Evolutionary conservation across 1,140 invertebrate species (phyloP).

Genomic region (Atta texana): DNA sequence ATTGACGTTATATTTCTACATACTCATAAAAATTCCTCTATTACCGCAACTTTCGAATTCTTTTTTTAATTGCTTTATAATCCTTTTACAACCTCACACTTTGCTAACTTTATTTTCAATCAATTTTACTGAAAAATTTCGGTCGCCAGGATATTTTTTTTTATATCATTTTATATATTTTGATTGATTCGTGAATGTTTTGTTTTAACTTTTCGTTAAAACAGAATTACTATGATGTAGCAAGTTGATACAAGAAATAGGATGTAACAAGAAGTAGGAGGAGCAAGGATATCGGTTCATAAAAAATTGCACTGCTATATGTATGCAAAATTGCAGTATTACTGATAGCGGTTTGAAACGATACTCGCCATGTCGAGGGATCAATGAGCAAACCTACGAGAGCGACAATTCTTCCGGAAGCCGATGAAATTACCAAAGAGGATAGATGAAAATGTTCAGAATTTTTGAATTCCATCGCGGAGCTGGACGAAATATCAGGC

Average conservation of each 20-base stretch:
- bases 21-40: background rate
- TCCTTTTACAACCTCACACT: background rate
- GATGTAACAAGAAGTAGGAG: background rate
- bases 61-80: background rate
- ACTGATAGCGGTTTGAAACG: background rate
- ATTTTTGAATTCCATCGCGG: slow-evolving; percentile 8
- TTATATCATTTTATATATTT: background rate
- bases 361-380: background rate
- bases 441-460: slow-evolving; percentile 31
- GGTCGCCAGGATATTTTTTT: background rate
- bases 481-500: slow-evolving; percentile 21
- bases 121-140: background rate
- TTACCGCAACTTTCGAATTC: background rate
- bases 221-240: background rate
- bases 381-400: background rate
- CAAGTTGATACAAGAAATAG: background rate
- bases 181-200: background rate
- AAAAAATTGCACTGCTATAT: background rate
- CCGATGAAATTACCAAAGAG: slow-evolving; percentile 29
- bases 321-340: slow-evolving; percentile 5
- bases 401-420: slow-evolving; percentile 28
- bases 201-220: background rate
- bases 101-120: background rate
- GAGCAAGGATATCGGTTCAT: background rate
- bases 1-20: background rate